A percentile compares a stretch with the other conserved stretches of the same genome.
Evolutionary conservation across 2,888 invertebrate species (phyloP).

Genomic region (Glyphotaelius pellucidus): DNA sequence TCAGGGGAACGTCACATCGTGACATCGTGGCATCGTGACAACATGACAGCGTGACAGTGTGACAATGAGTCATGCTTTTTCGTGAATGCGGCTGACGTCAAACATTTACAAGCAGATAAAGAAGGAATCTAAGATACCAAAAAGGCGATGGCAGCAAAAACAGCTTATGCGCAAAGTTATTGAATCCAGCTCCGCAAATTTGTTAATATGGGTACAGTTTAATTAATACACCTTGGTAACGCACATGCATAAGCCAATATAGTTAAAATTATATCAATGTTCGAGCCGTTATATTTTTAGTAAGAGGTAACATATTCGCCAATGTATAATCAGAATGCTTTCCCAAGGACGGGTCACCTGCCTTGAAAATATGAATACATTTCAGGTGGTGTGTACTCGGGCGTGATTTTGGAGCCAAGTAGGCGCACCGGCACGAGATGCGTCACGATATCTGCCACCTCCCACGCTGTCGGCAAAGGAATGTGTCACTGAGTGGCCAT

Average conservation of each 20-base stretch:
- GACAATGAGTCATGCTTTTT: too few species aligned
- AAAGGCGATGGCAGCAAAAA: too few species aligned
- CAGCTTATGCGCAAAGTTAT: too few species aligned
- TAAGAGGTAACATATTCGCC: neutral
- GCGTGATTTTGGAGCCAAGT: neutral
- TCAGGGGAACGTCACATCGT: too few species aligned
- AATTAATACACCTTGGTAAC: neutral
- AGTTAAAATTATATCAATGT: neutral
- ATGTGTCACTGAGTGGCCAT: neutral
- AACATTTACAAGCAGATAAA: too few species aligned
- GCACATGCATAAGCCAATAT: neutral
- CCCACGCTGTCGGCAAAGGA: neutral
- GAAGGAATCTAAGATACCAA: too few species aligned
- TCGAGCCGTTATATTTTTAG: neutral
- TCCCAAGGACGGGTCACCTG: neutral
- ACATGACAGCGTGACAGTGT: too few species aligned
- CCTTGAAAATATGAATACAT: neutral
- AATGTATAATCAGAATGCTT: neutral
- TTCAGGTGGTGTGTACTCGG: neutral
- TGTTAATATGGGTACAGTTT: too few species aligned
- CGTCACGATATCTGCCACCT: neutral
- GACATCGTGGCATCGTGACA: too few species aligned
- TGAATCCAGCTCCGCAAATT: too few species aligned
- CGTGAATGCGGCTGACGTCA: too few species aligned
- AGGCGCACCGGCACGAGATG: neutral